Evolutionary conservation across 35 echinoderm and acorn worm species (phyloP).

Genomic region (Patiria miniata): DNA sequence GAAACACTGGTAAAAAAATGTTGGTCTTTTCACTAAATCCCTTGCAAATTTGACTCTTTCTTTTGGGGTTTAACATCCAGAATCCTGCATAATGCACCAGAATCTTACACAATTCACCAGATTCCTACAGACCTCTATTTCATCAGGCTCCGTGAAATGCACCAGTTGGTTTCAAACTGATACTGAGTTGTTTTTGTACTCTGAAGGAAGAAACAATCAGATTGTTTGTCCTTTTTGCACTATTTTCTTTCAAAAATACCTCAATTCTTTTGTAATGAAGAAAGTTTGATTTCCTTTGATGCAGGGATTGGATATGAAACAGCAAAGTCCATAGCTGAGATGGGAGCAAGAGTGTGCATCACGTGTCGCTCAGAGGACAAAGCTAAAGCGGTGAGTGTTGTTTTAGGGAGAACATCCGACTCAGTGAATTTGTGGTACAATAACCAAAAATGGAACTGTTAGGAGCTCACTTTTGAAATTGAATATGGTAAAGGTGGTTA

Average conservation of each 20-base stretch:
- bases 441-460: too few species aligned
- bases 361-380: constrained; percentile 68
- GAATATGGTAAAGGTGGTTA: too few species aligned
- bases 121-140: not conserved
- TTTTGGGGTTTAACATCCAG: too few species aligned
- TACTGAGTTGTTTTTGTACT: too few species aligned
- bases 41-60: not conserved
- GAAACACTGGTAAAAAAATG: constrained; percentile 1
- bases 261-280: not conserved
- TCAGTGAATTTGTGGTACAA: too few species aligned
- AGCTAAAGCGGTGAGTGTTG: constrained; percentile 41
- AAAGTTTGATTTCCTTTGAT: too few species aligned
- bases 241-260: too few species aligned
- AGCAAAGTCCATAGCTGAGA: constrained; percentile 40
- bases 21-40: not conserved
- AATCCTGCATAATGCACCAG: too few species aligned
- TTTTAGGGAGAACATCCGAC: not conserved
- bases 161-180: not conserved
- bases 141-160: not conserved
- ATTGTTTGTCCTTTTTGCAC: too few species aligned
- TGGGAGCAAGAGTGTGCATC: constrained; percentile 50
- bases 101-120: too few species aligned
- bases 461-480: too few species aligned
- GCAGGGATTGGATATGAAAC: constrained; percentile 71
- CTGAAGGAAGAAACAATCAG: too few species aligned